Conservation (phyloP, 2,888 invertebrate genomes). For the Emesis furor region DNA sequence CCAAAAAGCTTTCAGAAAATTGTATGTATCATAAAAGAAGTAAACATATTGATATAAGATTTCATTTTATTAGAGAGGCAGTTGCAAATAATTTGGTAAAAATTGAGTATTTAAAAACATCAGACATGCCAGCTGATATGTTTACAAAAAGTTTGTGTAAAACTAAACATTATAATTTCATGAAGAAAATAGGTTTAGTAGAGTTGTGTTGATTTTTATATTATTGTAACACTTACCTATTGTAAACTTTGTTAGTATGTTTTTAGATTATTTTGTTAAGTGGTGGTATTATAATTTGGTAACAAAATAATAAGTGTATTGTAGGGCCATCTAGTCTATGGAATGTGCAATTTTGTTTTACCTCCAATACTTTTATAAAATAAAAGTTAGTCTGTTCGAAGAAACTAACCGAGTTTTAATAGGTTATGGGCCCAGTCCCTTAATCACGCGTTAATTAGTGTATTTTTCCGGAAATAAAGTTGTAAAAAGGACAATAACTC, state of each 20-base stretch:
- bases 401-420: no score
- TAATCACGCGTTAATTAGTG: slow-evolving; percentile 1
- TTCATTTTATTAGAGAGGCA: slow-evolving; percentile 45
- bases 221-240: neutral
- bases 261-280: slow-evolving; percentile 16
- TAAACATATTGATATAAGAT: slow-evolving; percentile 52
- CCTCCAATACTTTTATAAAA: no score
- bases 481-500: neutral
- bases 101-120: slow-evolving; percentile 38
- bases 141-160: slow-evolving; percentile 41
- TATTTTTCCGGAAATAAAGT: neutral
- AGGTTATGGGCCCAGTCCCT: slow-evolving; percentile 7
- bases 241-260: neutral
- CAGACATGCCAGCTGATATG: slow-evolving; percentile 38
- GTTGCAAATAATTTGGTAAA: slow-evolving; percentile 43
- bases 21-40: slow-evolving; percentile 48
- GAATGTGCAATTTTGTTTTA: no score
- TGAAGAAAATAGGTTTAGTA: slow-evolving; percentile 16
- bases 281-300: slow-evolving; percentile 15
- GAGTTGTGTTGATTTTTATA: neutral
- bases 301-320: neutral
- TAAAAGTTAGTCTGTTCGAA: no score
- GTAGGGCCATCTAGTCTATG: neutral
- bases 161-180: slow-evolving; percentile 32
- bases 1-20: slow-evolving; percentile 45